Evolutionary conservation across 2,113 vertebrate species (phyloP).

Genomic region (Oriolus oriolus): DNA sequence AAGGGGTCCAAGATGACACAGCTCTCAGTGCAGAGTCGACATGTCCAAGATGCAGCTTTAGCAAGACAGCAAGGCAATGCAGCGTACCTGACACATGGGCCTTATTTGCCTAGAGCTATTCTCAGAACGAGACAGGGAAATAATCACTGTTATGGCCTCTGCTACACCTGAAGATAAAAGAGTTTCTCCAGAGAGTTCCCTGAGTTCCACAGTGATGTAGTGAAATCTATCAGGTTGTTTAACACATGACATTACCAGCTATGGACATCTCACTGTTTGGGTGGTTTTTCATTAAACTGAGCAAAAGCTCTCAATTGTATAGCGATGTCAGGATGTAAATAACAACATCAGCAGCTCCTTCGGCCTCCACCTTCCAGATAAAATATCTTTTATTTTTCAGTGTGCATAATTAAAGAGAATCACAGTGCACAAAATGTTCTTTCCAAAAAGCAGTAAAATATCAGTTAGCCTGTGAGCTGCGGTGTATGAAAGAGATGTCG

Average conservation of each 20-base stretch:
- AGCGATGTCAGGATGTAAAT: background rate
- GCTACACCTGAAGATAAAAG: background rate
- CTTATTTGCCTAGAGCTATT: background rate
- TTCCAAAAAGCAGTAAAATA: background rate
- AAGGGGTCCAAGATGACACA: background rate
- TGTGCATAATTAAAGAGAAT: background rate
- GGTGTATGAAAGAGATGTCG: no score
- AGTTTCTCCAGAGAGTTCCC: background rate
- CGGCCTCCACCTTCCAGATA: background rate
- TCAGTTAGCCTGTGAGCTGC: background rate
- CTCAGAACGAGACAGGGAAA: background rate
- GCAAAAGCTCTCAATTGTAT: background rate
- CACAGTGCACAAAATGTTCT: background rate
- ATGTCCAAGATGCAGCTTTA: background rate
- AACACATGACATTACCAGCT: background rate
- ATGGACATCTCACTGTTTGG: background rate
- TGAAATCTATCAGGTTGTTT: background rate
- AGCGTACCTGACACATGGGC: rapidly evolving
- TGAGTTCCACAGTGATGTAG: background rate
- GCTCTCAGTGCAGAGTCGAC: background rate
- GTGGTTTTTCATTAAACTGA: background rate
- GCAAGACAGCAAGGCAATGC: background rate
- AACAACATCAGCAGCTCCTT: background rate
- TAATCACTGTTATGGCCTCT: background rate
- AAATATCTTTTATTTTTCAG: background rate